Evolutionary conservation across 2,113 vertebrate species (phyloP).

Genomic region (Sitta europaea): DNA sequence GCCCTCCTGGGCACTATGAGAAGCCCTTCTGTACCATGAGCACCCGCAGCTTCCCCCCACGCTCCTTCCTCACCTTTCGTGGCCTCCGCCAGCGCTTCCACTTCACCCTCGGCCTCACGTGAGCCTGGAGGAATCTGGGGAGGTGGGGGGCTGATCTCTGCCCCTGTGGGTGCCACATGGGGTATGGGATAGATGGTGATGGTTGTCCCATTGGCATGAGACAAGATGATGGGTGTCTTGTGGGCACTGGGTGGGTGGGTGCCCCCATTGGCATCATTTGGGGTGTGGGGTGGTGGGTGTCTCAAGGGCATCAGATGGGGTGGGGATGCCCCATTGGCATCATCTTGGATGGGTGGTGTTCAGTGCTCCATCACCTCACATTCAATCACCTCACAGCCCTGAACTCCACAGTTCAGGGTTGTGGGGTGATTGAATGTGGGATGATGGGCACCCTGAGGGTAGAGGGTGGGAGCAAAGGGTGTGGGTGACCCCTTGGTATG

Average conservation of each 20-base stretch:
- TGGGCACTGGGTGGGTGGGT: not conserved
- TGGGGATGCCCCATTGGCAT: not conserved
- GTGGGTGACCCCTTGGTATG: not conserved
- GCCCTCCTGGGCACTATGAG: conserved; percentile 84
- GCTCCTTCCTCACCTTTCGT: conserved; percentile 90
- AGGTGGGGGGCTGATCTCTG: not conserved
- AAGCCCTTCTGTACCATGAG: conserved; percentile 91
- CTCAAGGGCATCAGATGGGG: not conserved
- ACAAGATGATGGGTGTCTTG: not conserved
- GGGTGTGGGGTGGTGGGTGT: not conserved
- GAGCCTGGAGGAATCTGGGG: conserved; percentile 29
- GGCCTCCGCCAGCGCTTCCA: conserved; percentile 94
- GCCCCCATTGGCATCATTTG: too few relatives aligned
- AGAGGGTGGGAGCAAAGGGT: not conserved
- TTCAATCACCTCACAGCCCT: too few relatives aligned
- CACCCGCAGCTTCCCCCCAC: conserved; percentile 87
- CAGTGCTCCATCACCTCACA: too few relatives aligned
- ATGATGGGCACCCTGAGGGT: not conserved
- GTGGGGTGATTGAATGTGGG: not conserved
- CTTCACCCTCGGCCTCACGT: conserved; percentile 92
- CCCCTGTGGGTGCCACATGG: not conserved
- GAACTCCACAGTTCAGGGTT: too few relatives aligned
- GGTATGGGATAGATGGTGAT: not conserved
- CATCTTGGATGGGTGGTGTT: not conserved
- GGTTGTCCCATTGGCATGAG: rapidly evolving